Evolutionary conservation across 2,888 invertebrate genomes (phyloP).

Genomic region (Nesidiocoris tenuis): DNA sequence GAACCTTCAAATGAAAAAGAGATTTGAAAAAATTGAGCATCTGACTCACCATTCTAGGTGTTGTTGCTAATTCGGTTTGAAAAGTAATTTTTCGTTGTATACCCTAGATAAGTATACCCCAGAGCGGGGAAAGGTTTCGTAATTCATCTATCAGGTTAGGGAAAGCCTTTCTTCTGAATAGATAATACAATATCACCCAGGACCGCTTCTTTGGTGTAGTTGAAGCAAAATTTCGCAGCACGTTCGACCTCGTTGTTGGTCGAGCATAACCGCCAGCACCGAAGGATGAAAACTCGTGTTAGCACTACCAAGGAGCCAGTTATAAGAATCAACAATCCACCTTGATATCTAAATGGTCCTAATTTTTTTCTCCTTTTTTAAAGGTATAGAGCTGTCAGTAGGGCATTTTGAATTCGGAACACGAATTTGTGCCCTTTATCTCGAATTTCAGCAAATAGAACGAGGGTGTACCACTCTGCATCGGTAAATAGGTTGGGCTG

Average conservation of each 20-base stretch:
- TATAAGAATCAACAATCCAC: neutral
- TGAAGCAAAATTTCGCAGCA: neutral
- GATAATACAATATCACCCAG: neutral
- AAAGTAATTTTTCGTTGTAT: too few relatives aligned
- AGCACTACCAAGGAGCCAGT: neutral
- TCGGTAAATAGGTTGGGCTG: slow-evolving; percentile 7
- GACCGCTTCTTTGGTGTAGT: neutral
- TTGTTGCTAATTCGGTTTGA: too few relatives aligned
- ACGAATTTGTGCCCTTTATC: slow-evolving; percentile 26
- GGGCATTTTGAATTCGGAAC: slow-evolving; percentile 8
- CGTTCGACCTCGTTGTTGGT: neutral
- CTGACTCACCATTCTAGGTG: too few relatives aligned
- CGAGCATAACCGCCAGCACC: neutral
- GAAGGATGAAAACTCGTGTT: neutral
- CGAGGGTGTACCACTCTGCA: slow-evolving; percentile 20
- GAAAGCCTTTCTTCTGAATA: neutral
- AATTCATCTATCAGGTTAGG: neutral
- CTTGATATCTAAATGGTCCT: neutral
- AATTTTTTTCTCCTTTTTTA: neutral
- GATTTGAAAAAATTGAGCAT: too few relatives aligned
- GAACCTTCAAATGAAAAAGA: too few relatives aligned
- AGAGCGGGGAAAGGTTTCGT: neutral
- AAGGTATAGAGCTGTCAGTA: neutral
- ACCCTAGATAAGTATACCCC: too few relatives aligned
- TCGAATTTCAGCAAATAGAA: slow-evolving; percentile 12